These are phyloP conservation scores for Tokudaia muenninki DNA, from an alignment of 2,797 vertebrate genomes.

Conservation along the genomic window DNA sequence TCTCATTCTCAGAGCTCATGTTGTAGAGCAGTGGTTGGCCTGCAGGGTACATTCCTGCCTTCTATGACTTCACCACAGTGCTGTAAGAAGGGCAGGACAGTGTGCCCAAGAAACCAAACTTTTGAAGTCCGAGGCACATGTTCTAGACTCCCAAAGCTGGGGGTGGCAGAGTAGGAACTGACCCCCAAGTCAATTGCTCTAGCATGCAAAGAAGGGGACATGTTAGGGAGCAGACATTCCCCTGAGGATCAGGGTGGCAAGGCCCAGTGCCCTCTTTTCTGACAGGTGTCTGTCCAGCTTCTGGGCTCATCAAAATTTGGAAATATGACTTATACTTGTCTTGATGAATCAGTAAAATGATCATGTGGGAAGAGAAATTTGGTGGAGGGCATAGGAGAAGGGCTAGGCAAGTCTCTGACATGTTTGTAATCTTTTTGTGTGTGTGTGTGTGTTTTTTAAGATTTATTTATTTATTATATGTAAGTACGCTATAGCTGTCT, in stretches of 20 bases:
- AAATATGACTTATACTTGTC: background rate
- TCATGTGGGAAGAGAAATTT: background rate
- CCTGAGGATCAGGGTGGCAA: background rate
- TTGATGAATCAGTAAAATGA: background rate
- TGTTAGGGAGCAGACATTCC: background rate
- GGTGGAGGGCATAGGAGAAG: rapidly evolving
- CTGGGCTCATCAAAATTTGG: background rate
- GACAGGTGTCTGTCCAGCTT: no score
- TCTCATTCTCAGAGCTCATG: background rate
- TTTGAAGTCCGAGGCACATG: background rate
- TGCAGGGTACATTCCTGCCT: background rate
- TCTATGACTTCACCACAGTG: background rate
- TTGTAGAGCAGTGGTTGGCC: background rate
- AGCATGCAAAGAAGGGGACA: background rate
- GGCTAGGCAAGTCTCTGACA: background rate
- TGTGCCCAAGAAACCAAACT: background rate
- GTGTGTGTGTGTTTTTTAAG: no score
- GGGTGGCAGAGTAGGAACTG: rapidly evolving
- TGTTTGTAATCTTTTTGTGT: background rate
- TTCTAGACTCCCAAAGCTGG: background rate
- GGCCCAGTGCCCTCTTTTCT: background rate
- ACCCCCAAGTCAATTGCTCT: background rate
- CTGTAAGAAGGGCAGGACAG: background rate
- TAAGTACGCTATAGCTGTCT: no score
- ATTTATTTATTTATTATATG: no score